Percentiles rank a stretch among this genome's conserved stretches.
Conservation (phyloP, 2,797 vertebrate genomes). For the Tiaroga cobitis region DNA sequence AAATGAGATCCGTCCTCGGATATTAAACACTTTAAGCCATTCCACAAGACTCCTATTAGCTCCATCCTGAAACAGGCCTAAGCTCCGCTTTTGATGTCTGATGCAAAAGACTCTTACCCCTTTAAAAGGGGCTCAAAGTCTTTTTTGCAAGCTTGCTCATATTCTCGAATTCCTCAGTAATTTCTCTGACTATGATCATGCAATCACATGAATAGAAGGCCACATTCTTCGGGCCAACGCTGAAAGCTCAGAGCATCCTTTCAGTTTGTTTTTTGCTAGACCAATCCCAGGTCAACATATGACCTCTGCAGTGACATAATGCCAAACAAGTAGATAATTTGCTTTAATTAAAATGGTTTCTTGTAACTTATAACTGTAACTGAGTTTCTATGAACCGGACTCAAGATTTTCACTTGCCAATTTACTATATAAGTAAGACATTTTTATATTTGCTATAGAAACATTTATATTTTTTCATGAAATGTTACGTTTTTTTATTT, state of each 20-base stretch:
- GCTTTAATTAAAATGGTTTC: background rate
- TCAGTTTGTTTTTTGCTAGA: constrained; percentile 12
- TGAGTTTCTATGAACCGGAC: background rate
- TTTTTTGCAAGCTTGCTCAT: constrained; percentile 72
- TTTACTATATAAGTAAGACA: background rate
- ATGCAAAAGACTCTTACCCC: constrained; percentile 70
- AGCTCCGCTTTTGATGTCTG: constrained; percentile 71
- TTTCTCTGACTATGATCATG: constrained; percentile 69
- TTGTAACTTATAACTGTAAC: background rate
- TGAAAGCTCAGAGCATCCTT: constrained; percentile 69
- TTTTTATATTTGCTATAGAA: background rate
- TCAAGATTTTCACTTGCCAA: background rate
- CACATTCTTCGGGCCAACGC: constrained; percentile 39
- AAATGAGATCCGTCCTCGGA: constrained; percentile 60
- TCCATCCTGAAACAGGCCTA: constrained; percentile 64
- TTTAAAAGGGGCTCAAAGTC: constrained; percentile 72
- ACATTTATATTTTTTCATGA: background rate
- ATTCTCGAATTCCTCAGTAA: constrained; percentile 77
- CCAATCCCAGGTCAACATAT: background rate
- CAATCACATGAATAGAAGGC: constrained; percentile 39
- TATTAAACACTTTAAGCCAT: constrained; percentile 70
- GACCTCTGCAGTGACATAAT: background rate
- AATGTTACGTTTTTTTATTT: background rate
- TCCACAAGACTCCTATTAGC: constrained; percentile 74
- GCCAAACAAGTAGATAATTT: background rate